A percentile compares a stretch with the other conserved stretches of the same genome.
Evolutionary conservation across 2,888 invertebrate genomes (phyloP).

Genomic region (Neoaliturus tenellus): DNA sequence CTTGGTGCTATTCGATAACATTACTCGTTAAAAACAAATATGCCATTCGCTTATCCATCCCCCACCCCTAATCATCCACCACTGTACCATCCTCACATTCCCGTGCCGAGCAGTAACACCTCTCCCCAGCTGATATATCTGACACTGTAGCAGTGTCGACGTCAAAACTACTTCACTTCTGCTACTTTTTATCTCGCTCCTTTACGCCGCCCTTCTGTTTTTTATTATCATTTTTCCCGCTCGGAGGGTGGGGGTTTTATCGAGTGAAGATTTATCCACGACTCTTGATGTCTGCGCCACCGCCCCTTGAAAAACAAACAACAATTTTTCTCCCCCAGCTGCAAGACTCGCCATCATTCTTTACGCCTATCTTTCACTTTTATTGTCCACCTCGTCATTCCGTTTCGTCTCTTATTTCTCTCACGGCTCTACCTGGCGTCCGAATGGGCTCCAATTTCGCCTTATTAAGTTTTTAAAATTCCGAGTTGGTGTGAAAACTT

Average conservation of each 20-base stretch:
- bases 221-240: slow-evolving; percentile 62
- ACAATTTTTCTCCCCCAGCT: slow-evolving; percentile 51
- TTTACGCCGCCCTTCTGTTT: slow-evolving; percentile 61
- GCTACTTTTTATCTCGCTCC: slow-evolving; percentile 53
- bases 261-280: slow-evolving; percentile 57
- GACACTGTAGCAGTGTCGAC: background rate
- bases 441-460: background rate
- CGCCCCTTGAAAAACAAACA: slow-evolving; percentile 56
- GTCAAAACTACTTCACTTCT: slow-evolving; percentile 31
- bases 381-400: slow-evolving; percentile 41
- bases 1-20: no score
- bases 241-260: slow-evolving; percentile 54
- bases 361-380: slow-evolving; percentile 56
- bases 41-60: no score
- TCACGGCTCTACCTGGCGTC: background rate
- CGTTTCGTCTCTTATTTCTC: background rate
- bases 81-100: no score
- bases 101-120: no score
- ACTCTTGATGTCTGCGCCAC: slow-evolving; percentile 47
- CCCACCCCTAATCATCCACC: background rate
- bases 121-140: no score
- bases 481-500: background rate
- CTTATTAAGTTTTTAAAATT: slow-evolving; percentile 13
- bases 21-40: no score
- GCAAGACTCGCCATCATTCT: slow-evolving; percentile 40